A percentile compares a stretch with the other conserved stretches of the same genome.
Conservation (phyloP, 2,113 vertebrate genomes). For the Euleptes europaea region DNA sequence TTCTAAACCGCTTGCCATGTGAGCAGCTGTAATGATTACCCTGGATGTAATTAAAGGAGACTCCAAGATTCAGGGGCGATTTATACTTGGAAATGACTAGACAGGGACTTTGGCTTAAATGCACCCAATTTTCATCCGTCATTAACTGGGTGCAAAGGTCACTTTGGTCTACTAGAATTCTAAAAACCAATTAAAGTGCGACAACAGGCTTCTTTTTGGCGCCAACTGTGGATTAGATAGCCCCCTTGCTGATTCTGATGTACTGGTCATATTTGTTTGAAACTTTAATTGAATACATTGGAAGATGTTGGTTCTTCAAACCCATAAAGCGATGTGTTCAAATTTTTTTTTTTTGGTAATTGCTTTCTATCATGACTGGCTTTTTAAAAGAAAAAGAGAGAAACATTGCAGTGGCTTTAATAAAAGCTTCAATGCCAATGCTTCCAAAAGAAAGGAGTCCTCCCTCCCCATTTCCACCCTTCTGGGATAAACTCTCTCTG, state of each 20-base stretch:
- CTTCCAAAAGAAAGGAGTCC: conserved; percentile 29
- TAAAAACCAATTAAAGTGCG: conserved; percentile 15
- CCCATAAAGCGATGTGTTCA: conserved; percentile 19
- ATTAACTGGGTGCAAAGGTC: conserved; percentile 42
- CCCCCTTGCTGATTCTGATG: conserved; percentile 37
- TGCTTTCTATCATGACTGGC: conserved; percentile 1
- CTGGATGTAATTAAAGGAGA: conserved; percentile 6
- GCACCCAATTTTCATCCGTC: conserved; percentile 40
- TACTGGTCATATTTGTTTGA: conserved; percentile 36
- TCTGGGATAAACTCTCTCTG: conserved; percentile 53
- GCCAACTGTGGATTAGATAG: conserved; percentile 38
- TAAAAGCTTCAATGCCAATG: conserved; percentile 31
- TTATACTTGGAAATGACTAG: conserved; percentile 21
- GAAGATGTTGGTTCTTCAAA: conserved; percentile 39
- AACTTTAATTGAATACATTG: conserved; percentile 47
- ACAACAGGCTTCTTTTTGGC: neutral
- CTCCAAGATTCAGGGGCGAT: neutral
- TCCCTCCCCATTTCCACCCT: conserved; percentile 23
- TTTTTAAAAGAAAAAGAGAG: neutral
- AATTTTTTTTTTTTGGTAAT: neutral
- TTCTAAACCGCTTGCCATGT: too few relatives aligned
- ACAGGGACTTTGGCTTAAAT: conserved; percentile 37
- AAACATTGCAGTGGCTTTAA: conserved; percentile 14
- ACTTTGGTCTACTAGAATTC: conserved; percentile 17
- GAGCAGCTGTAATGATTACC: neutral